A percentile compares a stretch with the other conserved stretches of the same genome.
These are phyloP conservation scores for Caenorhabditis panamensis DNA, from an alignment of 2,888 invertebrate genomes.

Conservation along the genomic window DNA sequence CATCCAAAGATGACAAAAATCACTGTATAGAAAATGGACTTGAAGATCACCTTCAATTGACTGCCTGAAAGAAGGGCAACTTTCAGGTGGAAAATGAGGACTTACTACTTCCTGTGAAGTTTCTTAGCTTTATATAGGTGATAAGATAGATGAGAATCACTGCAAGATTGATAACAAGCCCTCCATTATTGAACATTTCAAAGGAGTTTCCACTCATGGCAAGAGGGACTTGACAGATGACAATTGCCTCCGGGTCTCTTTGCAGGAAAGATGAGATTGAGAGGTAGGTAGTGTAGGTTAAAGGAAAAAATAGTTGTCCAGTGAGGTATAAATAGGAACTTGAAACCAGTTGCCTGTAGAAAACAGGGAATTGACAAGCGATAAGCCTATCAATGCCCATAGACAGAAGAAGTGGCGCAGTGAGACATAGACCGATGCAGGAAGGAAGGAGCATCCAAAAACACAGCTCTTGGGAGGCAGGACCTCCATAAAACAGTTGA, in stretches of 20 bases:
- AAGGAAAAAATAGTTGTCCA: slow-evolving; percentile 16
- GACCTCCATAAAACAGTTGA: slow-evolving; percentile 34
- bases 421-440: slow-evolving; percentile 23
- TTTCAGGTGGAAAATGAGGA: neutral
- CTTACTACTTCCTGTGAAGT: slow-evolving; percentile 19
- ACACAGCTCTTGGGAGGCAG: slow-evolving; percentile 25
- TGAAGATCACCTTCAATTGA: slow-evolving; percentile 36
- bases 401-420: slow-evolving; percentile 28
- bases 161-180: slow-evolving; percentile 16
- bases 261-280: slow-evolving; percentile 24
- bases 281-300: slow-evolving; percentile 29
- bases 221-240: slow-evolving; percentile 40
- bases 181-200: slow-evolving; percentile 26
- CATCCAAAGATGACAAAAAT: slow-evolving; percentile 38
- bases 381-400: slow-evolving; percentile 39
- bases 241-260: slow-evolving; percentile 11
- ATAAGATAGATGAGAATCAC: slow-evolving; percentile 28
- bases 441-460: slow-evolving; percentile 54
- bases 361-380: slow-evolving; percentile 25
- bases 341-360: slow-evolving; percentile 19
- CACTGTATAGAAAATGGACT: slow-evolving; percentile 31
- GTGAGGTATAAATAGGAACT: slow-evolving; percentile 10
- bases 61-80: slow-evolving; percentile 12
- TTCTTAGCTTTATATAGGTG: slow-evolving; percentile 21
- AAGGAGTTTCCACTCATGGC: slow-evolving; percentile 43